Evolutionary conservation across 2,888 invertebrate genomes (phyloP).

Genomic region (Strigamia crassipes): DNA sequence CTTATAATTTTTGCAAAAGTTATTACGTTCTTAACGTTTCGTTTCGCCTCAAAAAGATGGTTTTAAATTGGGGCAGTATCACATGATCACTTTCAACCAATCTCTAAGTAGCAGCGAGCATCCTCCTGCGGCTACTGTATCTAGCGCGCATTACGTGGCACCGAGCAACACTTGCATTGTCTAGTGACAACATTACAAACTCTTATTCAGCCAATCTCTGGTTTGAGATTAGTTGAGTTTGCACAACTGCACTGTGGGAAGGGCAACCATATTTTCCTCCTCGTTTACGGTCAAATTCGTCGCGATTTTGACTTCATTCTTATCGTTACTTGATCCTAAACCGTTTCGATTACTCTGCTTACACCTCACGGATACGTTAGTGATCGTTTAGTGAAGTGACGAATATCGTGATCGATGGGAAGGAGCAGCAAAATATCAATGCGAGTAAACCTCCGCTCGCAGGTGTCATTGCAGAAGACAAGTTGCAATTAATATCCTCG

Average conservation of each 20-base stretch:
- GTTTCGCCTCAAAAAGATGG: not conserved
- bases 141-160: not conserved
- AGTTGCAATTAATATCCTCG: slow-evolving; percentile 1
- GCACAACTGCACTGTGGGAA: slow-evolving; percentile 35
- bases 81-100: slow-evolving; percentile 7
- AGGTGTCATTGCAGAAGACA: slow-evolving; percentile 42
- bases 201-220: slow-evolving; percentile 8
- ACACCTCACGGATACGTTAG: slow-evolving; percentile 23
- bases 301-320: slow-evolving; percentile 12
- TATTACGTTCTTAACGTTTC: too few relatives aligned
- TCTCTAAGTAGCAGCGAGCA: not conserved
- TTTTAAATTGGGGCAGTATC: not conserved
- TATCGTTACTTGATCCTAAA: slow-evolving; percentile 10
- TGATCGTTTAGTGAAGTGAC: not conserved
- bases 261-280: slow-evolving; percentile 33
- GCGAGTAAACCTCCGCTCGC: slow-evolving; percentile 3
- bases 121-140: not conserved
- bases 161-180: slow-evolving; percentile 3
- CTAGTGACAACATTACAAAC: slow-evolving; percentile 6
- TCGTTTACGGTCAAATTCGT: slow-evolving; percentile 25
- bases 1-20: not conserved
- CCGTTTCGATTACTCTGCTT: slow-evolving; percentile 5
- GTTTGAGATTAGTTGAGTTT: slow-evolving; percentile 32
- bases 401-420: slow-evolving; percentile 17
- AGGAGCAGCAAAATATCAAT: slow-evolving; percentile 15